Base-by-base conservation (phyloP, 2,113 vertebrate species). In the Cephalopterus ornatus region DNA sequence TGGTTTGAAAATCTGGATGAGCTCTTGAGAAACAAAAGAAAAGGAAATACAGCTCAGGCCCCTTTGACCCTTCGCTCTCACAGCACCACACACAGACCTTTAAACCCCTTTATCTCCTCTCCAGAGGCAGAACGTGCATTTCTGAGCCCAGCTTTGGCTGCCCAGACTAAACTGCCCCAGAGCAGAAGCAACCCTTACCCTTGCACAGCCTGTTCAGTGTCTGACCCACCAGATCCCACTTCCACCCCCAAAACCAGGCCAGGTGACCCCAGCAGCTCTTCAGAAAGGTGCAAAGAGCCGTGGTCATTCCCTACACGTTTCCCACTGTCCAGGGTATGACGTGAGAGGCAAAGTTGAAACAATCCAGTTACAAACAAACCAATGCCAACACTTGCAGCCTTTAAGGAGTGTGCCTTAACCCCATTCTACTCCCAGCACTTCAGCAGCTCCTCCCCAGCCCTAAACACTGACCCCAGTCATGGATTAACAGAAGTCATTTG, bases 31-130 rank as follows among this genome's bases (percentile, higher is more conserved):
- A 63, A 41, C 19, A 11, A 28, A 63, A 20, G 37, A 12, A 11
- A 41, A 9, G 2, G 52, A 62, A 62, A 39, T 4, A 32, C 17
- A 62, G n/a, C 14, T 65, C 62, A 33, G 1, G 0, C 0, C 1
- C 33, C 71, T 74, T 62, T 58, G 30, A 9, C 20, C 32, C 66
- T 52, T 2, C 21, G 37, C 22, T 76, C n/a, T 81, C 41, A n/a
- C 83, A 86, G 76, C 47, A 65, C 22, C 19, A 20, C 3, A 52
- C 20, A 52, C 7, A 71, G 33, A 58, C 27, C 24, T 58, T 56
- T 5, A 55, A 9, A 14, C 44, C 1, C 30, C 22, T 30, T 74
- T 42, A 26, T 7, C 66, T 65, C 5, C 33, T 42, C 13, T 32
- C 49, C 42, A 50, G 2, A 49, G 44, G 53, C 5, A 75, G 44